Evolutionary conservation across 1,140 invertebrate species (phyloP), one percentile per base, ranked within the genome.

Genomic region (Temnothorax nylanderi): DNA sequence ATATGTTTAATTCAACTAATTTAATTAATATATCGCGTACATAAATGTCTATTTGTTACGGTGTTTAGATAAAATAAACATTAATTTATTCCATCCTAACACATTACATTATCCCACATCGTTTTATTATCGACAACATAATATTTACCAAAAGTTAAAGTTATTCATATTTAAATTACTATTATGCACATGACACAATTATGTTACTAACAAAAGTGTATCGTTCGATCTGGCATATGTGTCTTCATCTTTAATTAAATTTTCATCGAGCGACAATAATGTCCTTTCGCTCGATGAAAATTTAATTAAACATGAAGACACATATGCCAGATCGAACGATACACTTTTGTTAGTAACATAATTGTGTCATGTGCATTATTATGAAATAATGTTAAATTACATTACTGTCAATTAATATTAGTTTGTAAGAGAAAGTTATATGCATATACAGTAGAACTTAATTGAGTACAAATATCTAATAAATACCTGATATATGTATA

Each of bases 271-370:
- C 26, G 0, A 26, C 26, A 26, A 26, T 26, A 1, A 26, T 26
- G 26, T 26, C 26, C 26, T 26, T 26, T 26, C 26, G 26, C 26
- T 21, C 58, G 44, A 64, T 78, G 75, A 64, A 78, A 78, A 62
- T 49, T 77, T 64, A 64, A 78, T 78, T 7, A 49, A 49, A 64
- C 44, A 34, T 26, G 5, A 62, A 64, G 58, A 64, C 58, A 78
- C 21, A 58, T 34, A 37, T 41, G 41, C 16, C 13, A 32, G 26
- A 64, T 77, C 13, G 75, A 34, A 64, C 10, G 1, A 26, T 44
- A 64, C 26, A 6, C 13, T 60, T 49, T 77, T 41, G 21, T 64
- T 78, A 65, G 10, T 62, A 10, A 47, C 11, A 34, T 65, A 11
- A 37, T 75, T 41, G 11, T 56, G 51, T 58, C 13, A 49, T 34